Evolutionary conservation across 2,797 vertebrate species (phyloP).

Genomic region (Bryconaethiops microstoma): DNA sequence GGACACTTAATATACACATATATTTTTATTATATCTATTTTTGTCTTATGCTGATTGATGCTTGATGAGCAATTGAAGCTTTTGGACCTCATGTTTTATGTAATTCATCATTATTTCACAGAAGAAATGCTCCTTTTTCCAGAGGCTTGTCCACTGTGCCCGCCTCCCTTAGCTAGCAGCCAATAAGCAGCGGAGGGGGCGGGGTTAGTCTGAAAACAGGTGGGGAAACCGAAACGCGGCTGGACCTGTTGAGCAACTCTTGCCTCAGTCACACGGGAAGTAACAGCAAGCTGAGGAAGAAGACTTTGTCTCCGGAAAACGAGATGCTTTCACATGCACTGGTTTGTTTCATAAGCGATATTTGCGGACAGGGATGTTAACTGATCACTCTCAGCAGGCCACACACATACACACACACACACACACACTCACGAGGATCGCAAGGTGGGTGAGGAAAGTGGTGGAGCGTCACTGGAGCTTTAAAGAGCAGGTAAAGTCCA

Average conservation of each 20-base stretch:
- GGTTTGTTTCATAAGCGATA: not conserved
- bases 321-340: not conserved
- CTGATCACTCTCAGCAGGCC: not conserved
- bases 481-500: not conserved
- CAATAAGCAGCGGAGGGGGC: not conserved
- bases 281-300: not conserved
- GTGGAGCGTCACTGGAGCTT: not conserved
- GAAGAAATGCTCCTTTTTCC: too few species aligned
- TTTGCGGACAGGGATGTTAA: not conserved
- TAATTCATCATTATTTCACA: too few species aligned
- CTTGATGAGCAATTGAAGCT: too few species aligned
- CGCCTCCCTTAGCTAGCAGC: not conserved
- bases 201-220: not conserved
- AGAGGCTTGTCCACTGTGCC: too few species aligned
- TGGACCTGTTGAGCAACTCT: not conserved
- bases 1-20: too few species aligned
- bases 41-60: too few species aligned
- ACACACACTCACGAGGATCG: not conserved
- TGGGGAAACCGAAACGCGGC: not conserved
- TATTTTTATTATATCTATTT: too few species aligned
- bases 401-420: too few species aligned
- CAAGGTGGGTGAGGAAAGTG: not conserved
- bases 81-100: too few species aligned
- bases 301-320: not conserved
- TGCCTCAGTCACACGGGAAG: not conserved